Conservation (phyloP, 2,113 vertebrate genomes). For the Lasiurus cinereus region DNA sequence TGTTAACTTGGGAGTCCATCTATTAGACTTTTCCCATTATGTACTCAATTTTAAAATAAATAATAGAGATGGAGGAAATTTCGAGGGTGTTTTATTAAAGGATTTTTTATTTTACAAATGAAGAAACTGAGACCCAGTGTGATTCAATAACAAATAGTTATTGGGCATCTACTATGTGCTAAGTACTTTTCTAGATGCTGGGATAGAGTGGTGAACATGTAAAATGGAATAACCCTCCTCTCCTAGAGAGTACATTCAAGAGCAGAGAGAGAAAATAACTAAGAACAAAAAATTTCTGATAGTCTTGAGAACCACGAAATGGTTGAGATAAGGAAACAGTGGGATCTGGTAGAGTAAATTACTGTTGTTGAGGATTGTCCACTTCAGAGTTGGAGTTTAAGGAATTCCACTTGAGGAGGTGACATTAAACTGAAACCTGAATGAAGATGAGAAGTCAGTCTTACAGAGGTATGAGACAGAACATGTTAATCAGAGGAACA, state of each 20-base stretch:
- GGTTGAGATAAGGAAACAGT: not conserved
- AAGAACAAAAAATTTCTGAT: not conserved
- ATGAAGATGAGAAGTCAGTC: not conserved
- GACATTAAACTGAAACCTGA: not conserved
- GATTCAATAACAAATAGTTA: not conserved
- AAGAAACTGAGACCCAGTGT: not conserved
- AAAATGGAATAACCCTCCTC: not conserved
- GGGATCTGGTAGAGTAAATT: not conserved
- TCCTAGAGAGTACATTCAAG: not conserved
- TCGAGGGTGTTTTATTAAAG: not conserved
- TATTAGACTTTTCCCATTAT: conserved; percentile 12
- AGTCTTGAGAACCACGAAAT: not conserved
- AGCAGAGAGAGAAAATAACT: not conserved
- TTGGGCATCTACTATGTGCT: not conserved
- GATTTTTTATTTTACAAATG: conserved; percentile 16
- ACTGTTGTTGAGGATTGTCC: not conserved
- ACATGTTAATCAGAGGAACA: not conserved
- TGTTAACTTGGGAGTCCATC: not conserved
- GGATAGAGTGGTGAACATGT: not conserved
- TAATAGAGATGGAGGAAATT: not conserved
- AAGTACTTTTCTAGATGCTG: not conserved
- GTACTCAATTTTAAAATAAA: conserved; percentile 61
- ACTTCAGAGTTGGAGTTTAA: not conserved
- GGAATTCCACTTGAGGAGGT: not conserved
- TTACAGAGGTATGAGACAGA: not conserved